A percentile compares a stretch with the other conserved stretches of the same genome.
Conservation (phyloP, 2,113 vertebrate species). For the Neopipo cinnamomea region DNA sequence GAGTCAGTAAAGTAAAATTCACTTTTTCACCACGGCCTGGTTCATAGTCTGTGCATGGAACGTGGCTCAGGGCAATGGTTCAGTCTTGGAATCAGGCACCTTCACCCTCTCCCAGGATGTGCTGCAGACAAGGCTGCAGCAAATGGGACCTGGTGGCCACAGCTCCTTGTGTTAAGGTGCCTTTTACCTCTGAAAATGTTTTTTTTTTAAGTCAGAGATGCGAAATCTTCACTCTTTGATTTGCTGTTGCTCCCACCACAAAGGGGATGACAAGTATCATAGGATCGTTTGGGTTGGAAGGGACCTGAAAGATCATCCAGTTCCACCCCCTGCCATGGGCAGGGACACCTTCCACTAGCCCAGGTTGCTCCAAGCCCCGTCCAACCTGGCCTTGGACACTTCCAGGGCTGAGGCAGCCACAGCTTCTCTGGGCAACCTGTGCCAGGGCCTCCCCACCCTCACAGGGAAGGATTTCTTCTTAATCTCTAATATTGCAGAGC, state of each 20-base stretch:
- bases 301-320: accelerated
- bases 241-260: not conserved
- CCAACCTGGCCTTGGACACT: not conserved
- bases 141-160: not conserved
- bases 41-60: not conserved
- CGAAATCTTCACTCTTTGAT: not conserved
- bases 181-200: not conserved
- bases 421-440: not conserved
- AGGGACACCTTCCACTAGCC: not conserved
- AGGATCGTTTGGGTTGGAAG: not conserved
- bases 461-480: not conserved
- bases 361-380: accelerated
- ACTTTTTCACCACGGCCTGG: not conserved
- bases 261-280: not conserved
- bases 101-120: not conserved
- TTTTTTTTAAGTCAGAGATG: not conserved
- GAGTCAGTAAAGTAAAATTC: not conserved
- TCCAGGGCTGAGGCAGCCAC: not conserved
- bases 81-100: no score
- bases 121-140: accelerated
- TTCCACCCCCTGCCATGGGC: not conserved
- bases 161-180: not conserved
- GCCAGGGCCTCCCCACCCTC: not conserved
- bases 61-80: not conserved
- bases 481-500: not conserved